phyloP scores from a whole-genome alignment of 2,888 invertebrate genomes.

The Patella ulyssiponensis region DNA sequence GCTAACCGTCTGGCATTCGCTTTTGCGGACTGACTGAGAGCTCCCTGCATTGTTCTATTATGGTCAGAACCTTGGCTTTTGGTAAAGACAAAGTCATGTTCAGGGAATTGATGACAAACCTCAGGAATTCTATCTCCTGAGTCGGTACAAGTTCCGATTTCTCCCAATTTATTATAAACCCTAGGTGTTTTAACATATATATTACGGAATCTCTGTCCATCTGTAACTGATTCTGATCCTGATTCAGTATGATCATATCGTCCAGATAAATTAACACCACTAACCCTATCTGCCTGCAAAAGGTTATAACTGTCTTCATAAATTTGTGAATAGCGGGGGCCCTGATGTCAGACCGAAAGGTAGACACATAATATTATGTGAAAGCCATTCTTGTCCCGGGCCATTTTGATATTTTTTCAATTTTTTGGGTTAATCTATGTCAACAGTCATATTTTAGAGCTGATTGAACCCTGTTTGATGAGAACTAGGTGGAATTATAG shows the following conservation, averaged over 20 bases:
- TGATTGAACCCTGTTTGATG: too few species aligned
- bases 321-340: slow-evolving; percentile 23
- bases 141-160: too few species aligned
- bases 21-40: background rate
- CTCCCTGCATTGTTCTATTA: slow-evolving; percentile 4
- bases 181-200: too few species aligned
- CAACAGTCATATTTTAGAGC: too few species aligned
- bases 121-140: slow-evolving; percentile 27
- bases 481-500: too few species aligned
- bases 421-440: too few species aligned
- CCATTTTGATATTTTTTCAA: too few species aligned
- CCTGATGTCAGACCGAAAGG: slow-evolving; percentile 29
- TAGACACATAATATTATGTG: slow-evolving; percentile 17
- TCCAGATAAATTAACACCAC: slow-evolving; percentile 27
- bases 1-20: background rate
- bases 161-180: too few species aligned
- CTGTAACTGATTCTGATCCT: too few species aligned
- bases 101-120: slow-evolving; percentile 19
- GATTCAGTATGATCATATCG: too few species aligned
- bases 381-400: too few species aligned
- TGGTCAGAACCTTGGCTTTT: slow-evolving; percentile 8
- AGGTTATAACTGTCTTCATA: slow-evolving; percentile 26
- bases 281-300: slow-evolving; percentile 25
- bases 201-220: too few species aligned
- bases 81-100: slow-evolving; percentile 17